Evolutionary conservation across 1,140 invertebrate species (phyloP), one percentile per base, ranked within the genome.

Genomic region (Brachystomella parvula): DNA sequence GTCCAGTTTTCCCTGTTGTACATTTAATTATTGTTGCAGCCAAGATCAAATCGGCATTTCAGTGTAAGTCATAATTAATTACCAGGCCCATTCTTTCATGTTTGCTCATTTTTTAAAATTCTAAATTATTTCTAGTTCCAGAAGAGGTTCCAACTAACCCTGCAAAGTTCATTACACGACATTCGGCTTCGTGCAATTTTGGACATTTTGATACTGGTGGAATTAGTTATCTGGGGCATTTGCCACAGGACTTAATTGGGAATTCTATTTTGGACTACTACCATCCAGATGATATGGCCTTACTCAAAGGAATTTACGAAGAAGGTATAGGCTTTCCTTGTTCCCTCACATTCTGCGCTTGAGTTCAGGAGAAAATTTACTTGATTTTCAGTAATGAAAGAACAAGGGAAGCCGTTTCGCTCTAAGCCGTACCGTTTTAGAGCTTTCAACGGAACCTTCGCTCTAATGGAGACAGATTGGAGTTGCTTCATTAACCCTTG

Each of bases 401-500:
- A 81, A 61, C 80, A 83, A 75, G 86, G 86, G 66, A 81, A 83
- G 47, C 83, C 86, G 2, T 86, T 88, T 75, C 83, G 84, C 68
- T 90, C 88, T 74, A 88, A 89, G 74, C 86, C 89, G 2, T 85
- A 86, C 73, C 83, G 89, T 66, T 89, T 95, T 76, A 80, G 86
- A 53, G 85, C 87, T 29, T 87, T 90, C 75, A 95, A 95, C 77
- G 90, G 91, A 0, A 84, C 85, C 70, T 94, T 84, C 76, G 82
- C 90, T 35, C 82, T 86, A 56, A 77, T 95, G 33, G 89, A 94
- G 78, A 94, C 92, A 0, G 90, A 95, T 77, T 96, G 92, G 91
- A 90, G 90, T 0, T 89, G 88, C 65, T 95, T 95, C 77, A 84
- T 94, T 32, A 96, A 96, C 83, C 93, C 94, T 0, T 96, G 93